These are phyloP conservation scores for Aphidius ervi DNA, from an alignment of 1,140 invertebrate genomes.

Conservation along the genomic window DNA sequence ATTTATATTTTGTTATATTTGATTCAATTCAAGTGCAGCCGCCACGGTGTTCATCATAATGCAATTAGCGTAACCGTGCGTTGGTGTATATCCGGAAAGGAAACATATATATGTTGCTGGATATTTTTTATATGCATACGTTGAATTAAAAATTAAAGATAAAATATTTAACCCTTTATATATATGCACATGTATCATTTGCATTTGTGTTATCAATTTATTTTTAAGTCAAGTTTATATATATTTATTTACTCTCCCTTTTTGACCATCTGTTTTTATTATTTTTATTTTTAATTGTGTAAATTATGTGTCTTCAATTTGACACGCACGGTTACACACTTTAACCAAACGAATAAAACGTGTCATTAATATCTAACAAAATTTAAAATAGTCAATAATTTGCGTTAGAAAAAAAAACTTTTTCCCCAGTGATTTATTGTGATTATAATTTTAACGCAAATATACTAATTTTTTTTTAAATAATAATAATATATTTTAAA, in stretches of 20 bases:
- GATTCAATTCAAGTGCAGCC: not conserved
- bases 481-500: too few species aligned
- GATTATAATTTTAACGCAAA: too few species aligned
- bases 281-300: too few species aligned
- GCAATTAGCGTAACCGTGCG: conserved; percentile 21
- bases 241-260: not conserved
- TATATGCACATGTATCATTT: conserved; percentile 27
- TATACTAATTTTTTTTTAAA: too few species aligned
- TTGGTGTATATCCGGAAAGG: conserved; percentile 12
- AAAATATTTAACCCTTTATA: conserved; percentile 7
- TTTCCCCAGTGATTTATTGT: too few species aligned
- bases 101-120: not conserved
- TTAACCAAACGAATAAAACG: too few species aligned
- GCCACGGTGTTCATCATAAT: conserved; percentile 20
- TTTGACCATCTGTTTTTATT: conserved; percentile 23
- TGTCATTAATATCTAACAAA: too few species aligned
- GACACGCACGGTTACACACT: too few species aligned
- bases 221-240: too few species aligned
- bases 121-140: not conserved
- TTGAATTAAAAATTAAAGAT: conserved; percentile 4
- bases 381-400: too few species aligned
- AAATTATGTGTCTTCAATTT: too few species aligned
- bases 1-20: not conserved
- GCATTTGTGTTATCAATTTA: conserved; percentile 21
- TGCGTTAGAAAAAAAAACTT: too few species aligned